Evolutionary conservation across 2,797 vertebrate genomes (phyloP).

Genomic region (Myripristis murdjan): DNA sequence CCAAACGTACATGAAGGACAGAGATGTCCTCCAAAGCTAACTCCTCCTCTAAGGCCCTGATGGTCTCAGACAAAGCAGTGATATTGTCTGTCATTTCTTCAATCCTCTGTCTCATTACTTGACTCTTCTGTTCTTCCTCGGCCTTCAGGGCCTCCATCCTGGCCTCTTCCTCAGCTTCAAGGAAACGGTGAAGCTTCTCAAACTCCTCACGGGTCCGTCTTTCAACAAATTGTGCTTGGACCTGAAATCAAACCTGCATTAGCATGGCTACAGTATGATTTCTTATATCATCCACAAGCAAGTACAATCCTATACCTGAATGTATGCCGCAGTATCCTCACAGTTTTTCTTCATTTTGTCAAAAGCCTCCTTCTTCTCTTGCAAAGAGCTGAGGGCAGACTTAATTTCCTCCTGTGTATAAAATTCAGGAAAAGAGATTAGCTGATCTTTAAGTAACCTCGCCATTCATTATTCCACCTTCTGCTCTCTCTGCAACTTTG

Average conservation of each 20-base stretch:
- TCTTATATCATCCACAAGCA: neutral
- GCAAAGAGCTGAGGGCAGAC: slow-evolving; percentile 64
- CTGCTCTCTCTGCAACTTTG: too few relatives aligned
- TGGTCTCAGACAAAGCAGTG: slow-evolving; percentile 62
- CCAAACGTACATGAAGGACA: slow-evolving; percentile 72
- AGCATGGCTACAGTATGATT: neutral
- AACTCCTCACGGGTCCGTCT: slow-evolving; percentile 76
- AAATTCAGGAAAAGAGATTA: slow-evolving; percentile 1
- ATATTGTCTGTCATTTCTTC: slow-evolving; percentile 61
- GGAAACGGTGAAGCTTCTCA: slow-evolving; percentile 77
- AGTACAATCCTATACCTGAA: slow-evolving; percentile 66
- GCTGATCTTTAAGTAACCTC: neutral
- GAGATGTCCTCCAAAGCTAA: slow-evolving; percentile 64
- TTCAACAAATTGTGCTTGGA: slow-evolving; percentile 76
- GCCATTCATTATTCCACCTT: too few relatives aligned
- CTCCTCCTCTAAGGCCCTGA: slow-evolving; percentile 71
- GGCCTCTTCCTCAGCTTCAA: slow-evolving; percentile 67
- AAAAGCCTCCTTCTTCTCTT: slow-evolving; percentile 65
- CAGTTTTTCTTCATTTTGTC: slow-evolving; percentile 73
- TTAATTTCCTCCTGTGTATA: slow-evolving; percentile 72
- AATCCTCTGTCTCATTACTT: slow-evolving; percentile 61
- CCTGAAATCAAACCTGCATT: slow-evolving; percentile 44
- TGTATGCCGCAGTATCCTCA: slow-evolving; percentile 62
- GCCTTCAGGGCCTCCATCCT: slow-evolving; percentile 69
- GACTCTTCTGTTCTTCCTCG: slow-evolving; percentile 74